Evolutionary conservation across 2,888 invertebrate genomes (phyloP), one percentile per base, ranked within the genome.

Genomic region (Drosophila robusta): DNA sequence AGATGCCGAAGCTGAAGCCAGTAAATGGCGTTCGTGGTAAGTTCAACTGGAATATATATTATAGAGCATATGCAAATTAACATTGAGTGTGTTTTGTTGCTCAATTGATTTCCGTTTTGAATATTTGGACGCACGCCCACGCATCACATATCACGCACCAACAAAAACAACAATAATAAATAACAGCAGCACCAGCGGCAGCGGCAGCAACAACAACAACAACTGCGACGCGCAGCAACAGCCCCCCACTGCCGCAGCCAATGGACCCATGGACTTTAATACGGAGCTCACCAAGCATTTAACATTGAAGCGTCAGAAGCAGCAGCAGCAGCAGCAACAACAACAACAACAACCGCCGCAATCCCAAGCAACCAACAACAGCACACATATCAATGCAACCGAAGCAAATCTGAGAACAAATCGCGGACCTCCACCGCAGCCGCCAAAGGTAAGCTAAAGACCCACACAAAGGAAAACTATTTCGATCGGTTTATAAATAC

Each of bases 401-500:
- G 92, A 92, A 82, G 91, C 92, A 36, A 91, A 92, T 89, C 84
- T 92, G 73, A 91, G 90, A 86, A 92, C 92, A 75, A 92, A 92
- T 72, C 94, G 97, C 82, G 96, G 96, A 45, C 96, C 97, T 32
- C 97, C 97, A 32, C 97, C 97, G 11, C 95, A 95, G 78, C 96
- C 96, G 24, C 96, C 96, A 60, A 89, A 89, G 87, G 90, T 89
- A 61, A 71, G 65, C 22, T 32, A 7, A 8, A 3, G 67, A 66
- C 81, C 77, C 65, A 75, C 66, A 49, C 56, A 44, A 22, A 62
- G 80, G 55, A 34, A 22, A 47, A 6, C 42, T 38, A 51, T 39
- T 29, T 39, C 7, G 7, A 75, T 38, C 29, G 9, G 18, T 60
- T 42, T 65, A 50, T 36, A 38, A 49, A 32, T 50, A 66, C 24